phyloP scores from a whole-genome alignment of 2,797 vertebrate species.

The Chloroceryle inda region DNA sequence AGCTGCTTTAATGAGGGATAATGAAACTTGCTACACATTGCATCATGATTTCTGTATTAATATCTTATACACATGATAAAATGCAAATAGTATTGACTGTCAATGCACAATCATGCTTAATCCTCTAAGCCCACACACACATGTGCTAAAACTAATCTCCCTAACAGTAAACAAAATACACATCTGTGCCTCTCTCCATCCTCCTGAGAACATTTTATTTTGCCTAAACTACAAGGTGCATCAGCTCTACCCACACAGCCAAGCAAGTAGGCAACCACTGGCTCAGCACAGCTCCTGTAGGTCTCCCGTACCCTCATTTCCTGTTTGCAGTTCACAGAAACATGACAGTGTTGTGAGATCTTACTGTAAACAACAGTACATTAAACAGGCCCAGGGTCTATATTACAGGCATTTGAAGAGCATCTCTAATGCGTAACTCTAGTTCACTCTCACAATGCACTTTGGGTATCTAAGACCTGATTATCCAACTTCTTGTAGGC shows the following conservation, averaged over 20 bases:
- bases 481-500: neutral
- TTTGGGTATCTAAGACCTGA: neutral
- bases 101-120: slow-evolving; percentile 46
- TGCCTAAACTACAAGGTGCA: neutral
- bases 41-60: slow-evolving; percentile 64
- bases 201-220: neutral
- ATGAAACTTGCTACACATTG: slow-evolving; percentile 48
- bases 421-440: neutral
- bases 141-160: slow-evolving; percentile 38
- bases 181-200: neutral
- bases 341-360: neutral
- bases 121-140: slow-evolving; percentile 23
- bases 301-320: neutral
- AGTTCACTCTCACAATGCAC: neutral
- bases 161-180: slow-evolving; percentile 53
- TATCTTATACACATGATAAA: slow-evolving; percentile 68
- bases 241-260: neutral
- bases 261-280: neutral
- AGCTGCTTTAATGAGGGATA: slow-evolving; percentile 67
- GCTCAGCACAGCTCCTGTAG: neutral
- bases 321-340: neutral
- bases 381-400: neutral
- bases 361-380: neutral
- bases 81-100: slow-evolving; percentile 61
- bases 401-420: neutral